A percentile compares a stretch with the other conserved stretches of the same genome.
Conservation (phyloP, 2,797 vertebrate species). For the Danio jaintianensis region DNA sequence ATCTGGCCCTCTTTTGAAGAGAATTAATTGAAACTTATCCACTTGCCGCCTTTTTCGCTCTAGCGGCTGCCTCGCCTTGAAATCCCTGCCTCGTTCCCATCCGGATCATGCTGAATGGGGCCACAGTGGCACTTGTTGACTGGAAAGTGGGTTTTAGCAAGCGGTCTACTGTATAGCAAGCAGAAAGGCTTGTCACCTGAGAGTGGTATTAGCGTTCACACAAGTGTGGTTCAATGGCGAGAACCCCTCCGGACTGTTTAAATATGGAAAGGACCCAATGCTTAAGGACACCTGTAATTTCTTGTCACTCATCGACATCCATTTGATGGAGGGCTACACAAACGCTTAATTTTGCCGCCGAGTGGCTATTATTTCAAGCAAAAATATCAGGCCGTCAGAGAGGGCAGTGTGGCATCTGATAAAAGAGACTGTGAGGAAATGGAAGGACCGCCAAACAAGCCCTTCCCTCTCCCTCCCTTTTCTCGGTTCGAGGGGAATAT, state of each 20-base stretch:
- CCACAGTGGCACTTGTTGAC: conserved; percentile 69
- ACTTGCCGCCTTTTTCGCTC: conserved; percentile 87
- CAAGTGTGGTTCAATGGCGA: conserved; percentile 13
- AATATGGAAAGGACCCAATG: conserved; percentile 72
- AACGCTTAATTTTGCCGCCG: conserved; percentile 21
- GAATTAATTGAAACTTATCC: conserved; percentile 99
- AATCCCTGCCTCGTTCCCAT: conserved; percentile 63
- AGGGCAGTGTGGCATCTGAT: conserved; percentile 19
- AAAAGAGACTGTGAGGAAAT: conserved; percentile 61
- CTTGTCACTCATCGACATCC: conserved; percentile 64
- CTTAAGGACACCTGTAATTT: conserved; percentile 70
- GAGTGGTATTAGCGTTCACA: conserved; percentile 49
- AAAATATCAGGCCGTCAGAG: not conserved
- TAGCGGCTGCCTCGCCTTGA: conserved; percentile 50
- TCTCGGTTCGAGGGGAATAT: conserved; percentile 78
- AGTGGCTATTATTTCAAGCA: not conserved
- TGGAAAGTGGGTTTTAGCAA: conserved; percentile 66
- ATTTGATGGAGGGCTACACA: conserved; percentile 28
- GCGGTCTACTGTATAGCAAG: conserved; percentile 43
- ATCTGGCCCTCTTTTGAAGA: conserved; percentile 94
- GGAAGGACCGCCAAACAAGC: conserved; percentile 85
- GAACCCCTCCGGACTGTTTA: conserved; percentile 62
- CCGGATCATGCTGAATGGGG: conserved; percentile 35
- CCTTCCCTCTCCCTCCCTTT: conserved; percentile 85
- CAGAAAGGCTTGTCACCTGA: conserved; percentile 57